A percentile compares a stretch with the other conserved stretches of the same genome.
Conservation (phyloP, 2,113 vertebrate species). For the Onychostruthus taczanowskii region DNA sequence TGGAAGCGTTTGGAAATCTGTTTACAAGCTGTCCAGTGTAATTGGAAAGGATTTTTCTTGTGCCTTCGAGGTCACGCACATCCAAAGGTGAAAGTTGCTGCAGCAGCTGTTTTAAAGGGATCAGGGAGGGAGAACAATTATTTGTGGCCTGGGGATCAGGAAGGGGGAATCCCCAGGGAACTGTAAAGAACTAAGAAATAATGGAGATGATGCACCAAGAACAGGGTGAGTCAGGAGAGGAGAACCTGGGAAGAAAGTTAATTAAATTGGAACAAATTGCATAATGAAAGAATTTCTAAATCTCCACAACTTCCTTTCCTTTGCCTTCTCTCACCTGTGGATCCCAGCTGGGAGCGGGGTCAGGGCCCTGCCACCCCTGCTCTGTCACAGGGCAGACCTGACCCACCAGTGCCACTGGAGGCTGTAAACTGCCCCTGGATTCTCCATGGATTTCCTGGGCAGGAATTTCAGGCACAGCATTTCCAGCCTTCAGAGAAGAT, state of each 20-base stretch:
- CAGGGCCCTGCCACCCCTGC: not conserved
- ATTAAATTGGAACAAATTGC: not conserved
- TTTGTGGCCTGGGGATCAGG: not conserved
- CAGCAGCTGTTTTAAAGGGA: not conserved
- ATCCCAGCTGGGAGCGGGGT: rapidly evolving
- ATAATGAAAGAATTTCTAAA: not conserved
- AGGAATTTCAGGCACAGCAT: not conserved
- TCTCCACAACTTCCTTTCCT: not conserved
- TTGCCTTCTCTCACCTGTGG: rapidly evolving
- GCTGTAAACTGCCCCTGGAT: no score
- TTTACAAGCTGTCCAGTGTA: not conserved
- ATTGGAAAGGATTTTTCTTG: not conserved
- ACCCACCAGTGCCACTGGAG: not conserved
- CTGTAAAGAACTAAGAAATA: not conserved
- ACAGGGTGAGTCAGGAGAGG: not conserved
- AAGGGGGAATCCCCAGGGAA: not conserved
- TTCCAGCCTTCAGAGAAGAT: rapidly evolving
- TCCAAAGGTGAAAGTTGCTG: slow-evolving; percentile 4
- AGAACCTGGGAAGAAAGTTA: not conserved
- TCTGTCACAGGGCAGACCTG: rapidly evolving
- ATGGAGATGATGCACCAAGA: not conserved
- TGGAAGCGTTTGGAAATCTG: not conserved
- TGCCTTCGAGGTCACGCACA: not conserved
- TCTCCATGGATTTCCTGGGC: rapidly evolving
- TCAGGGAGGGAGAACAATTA: not conserved